A percentile compares a stretch with the other conserved stretches of the same genome.
Conservation (phyloP, 2,113 vertebrate genomes). For the Vanacampus margaritifer region DNA sequence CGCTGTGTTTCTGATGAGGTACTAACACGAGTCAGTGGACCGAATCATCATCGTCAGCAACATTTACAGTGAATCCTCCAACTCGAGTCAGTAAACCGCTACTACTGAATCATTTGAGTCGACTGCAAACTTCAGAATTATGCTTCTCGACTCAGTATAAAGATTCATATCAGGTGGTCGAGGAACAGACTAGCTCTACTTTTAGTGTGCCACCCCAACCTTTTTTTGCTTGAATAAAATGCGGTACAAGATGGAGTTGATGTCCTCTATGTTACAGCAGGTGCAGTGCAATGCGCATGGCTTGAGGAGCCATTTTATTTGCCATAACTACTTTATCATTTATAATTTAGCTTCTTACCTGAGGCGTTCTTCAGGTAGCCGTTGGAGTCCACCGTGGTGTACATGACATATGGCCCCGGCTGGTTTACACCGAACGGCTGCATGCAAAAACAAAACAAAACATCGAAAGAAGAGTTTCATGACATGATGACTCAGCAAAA, state of each 20-base stretch:
- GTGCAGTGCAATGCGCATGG: neutral
- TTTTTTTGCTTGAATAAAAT: neutral
- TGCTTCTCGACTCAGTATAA: neutral
- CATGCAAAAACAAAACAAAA: slow-evolving; percentile 14
- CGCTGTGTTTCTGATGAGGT: neutral
- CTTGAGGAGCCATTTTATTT: neutral
- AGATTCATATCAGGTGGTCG: neutral
- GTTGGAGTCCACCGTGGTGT: slow-evolving; percentile 92
- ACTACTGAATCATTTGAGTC: no score
- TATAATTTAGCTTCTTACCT: slow-evolving; percentile 82
- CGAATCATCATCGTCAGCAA: neutral
- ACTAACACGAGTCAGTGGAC: neutral
- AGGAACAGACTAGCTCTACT: neutral
- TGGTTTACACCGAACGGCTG: slow-evolving; percentile 97
- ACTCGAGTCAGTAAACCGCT: neutral
- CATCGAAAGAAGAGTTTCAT: neutral
- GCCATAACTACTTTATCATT: no score
- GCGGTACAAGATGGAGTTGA: neutral
- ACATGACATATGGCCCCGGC: slow-evolving; percentile 96
- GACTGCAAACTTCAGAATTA: neutral
- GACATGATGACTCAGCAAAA: neutral
- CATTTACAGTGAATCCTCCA: neutral
- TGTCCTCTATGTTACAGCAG: no score
- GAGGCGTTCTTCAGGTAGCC: slow-evolving; percentile 93
- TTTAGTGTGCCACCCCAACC: neutral